Base-by-base conservation (phyloP, 1,140 invertebrate species). In the Archegozetes longisetosus region DNA sequence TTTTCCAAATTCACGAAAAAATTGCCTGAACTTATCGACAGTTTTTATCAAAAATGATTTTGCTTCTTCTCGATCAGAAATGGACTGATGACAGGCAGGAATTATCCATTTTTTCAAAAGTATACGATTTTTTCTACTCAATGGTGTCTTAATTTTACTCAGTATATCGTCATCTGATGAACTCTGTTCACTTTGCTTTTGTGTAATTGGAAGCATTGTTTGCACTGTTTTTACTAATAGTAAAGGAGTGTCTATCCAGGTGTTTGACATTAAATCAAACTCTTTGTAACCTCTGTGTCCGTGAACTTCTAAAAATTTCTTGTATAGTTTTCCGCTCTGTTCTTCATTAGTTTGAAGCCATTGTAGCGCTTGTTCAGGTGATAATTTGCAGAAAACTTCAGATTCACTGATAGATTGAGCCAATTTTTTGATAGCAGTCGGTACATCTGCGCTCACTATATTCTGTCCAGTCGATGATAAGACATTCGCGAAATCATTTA, bases 261-360 rank as follows among this genome's bases (percentile, higher is more conserved):
- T 79, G 61, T 80, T 77, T 2, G 77, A 75, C 2, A 69, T 67
- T 1, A 85, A 67, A 66, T 86, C 84, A 65, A 85, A 77, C 81
- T 89, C 86, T 71, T 80, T 79, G 26, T 84, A 72, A 63, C 79
- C 78, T 63, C 85, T 76, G 69, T 87, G 82, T 1, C 84, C 85
- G 67, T 87, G 82, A 61, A 75, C 72, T 20, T 77, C 63, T n/a
- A 87, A 69, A 66, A 88, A 85, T 3, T 71, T 63, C 1, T 74
- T 63, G 25, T 83, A 76, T 50, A 40, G 17, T 40, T 9, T 17
- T 9, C 6, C 32, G 6, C 6, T 40, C 32, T 40, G 6, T 40
- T 40, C 32, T 6, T 57, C 49, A 40, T 40, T 76, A 68, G 14
- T 69, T 61, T 49, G 76, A 71, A 6, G 78, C 71, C 57, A 72